These are phyloP conservation scores for Phrynosoma blainvillii DNA, from an alignment of 2,113 vertebrate genomes.

Conservation along the genomic window DNA sequence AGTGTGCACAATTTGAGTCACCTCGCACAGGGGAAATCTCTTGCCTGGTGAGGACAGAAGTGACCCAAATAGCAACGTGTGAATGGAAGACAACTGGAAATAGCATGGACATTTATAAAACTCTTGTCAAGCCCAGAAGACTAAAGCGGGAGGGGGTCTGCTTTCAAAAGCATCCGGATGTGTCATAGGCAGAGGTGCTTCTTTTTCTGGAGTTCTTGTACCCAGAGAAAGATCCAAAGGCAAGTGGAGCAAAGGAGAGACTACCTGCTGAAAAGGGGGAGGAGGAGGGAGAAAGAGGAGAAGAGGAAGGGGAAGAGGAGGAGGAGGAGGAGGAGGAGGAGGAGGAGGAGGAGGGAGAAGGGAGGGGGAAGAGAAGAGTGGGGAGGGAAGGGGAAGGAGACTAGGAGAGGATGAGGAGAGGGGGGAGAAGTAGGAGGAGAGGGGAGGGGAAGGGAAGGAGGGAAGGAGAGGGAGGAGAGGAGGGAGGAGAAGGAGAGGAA, in stretches of 20 bases:
- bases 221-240: neutral
- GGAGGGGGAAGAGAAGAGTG: rapidly evolving
- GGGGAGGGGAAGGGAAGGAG: rapidly evolving
- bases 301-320: rapidly evolving
- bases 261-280: neutral
- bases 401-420: too few relatives aligned
- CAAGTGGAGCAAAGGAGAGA: neutral
- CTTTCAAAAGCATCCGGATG: conserved; percentile 11
- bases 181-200: neutral
- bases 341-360: rapidly evolving
- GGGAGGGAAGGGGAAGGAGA: rapidly evolving
- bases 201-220: neutral
- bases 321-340: rapidly evolving
- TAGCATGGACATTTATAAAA: neutral
- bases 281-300: rapidly evolving
- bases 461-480: too few relatives aligned
- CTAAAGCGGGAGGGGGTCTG: neutral
- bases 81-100: neutral
- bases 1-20: conserved; percentile 54
- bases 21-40: conserved; percentile 31
- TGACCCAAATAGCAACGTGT: neutral
- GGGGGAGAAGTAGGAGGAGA: rapidly evolving
- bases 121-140: neutral
- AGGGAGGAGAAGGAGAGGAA: too few relatives aligned
- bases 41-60: neutral